Evolutionary conservation across 2,888 invertebrate species (phyloP), one percentile per base, ranked within the genome.

Genomic region (Gymnocheta viridis): DNA sequence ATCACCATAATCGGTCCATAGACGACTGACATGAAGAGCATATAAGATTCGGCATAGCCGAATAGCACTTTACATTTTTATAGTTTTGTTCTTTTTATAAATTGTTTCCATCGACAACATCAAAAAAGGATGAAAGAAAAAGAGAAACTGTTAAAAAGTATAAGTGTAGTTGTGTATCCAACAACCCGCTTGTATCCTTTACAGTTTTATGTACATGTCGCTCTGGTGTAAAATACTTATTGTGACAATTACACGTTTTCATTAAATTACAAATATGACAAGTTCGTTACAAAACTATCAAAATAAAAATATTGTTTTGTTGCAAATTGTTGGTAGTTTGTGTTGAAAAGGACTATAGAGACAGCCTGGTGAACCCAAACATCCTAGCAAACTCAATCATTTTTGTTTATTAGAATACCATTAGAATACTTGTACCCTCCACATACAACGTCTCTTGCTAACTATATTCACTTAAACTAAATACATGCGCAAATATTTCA

Each of bases 191-290:
- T 54, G 56, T 29, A 67, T 58, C 56, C 4, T 62, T 72, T 58
- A 14, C 29, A 60, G n/a, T n/a, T 56, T 64, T 58, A 58, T n/a
- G n/a, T 22, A 54, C 72, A 73, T 58, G 41, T 38, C 56, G 67
- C 51, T 27, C 62, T 35, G 32, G 17, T 56, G 58, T 62, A 47
- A 29, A 67, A 74, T 66, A 60, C 10, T 66, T 69, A 77, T 73
- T 81, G 81, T 73, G 29, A 72, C 81, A 81, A 81, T 81, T 81
- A 77, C 84, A 84, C 72, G 84, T 80, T 84, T 81, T 77, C 72
- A 81, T 72, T 62, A 58, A 77, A 84, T 81, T 58, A 72, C 64
- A 47, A 72, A 67, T 41, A 76, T 58, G 54, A 82, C 12, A 67
- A 29, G 24, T 58, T 32, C 27, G 35, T 56, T 24, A 49, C 10